Evolutionary conservation across 2,888 invertebrate genomes (phyloP), one percentile per base, ranked within the genome.

Genomic region (Asteroscopus sphinx): DNA sequence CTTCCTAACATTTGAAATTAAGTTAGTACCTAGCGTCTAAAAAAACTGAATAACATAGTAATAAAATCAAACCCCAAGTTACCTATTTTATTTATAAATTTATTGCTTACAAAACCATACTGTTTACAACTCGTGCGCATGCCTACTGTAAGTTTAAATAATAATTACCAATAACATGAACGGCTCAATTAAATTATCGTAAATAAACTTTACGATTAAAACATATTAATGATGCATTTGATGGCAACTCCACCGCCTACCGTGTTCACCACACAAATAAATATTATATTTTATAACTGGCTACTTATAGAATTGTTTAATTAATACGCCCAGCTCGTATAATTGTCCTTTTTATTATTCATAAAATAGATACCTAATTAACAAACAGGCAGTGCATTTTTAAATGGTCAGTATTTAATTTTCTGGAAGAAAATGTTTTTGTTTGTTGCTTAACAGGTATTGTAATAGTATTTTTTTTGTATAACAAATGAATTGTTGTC

Each of bases 301-400:
- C 67, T 74, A 70, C 70, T 65, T 70, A 70, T 55, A 73, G 52
- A 67, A 69, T 67, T 59, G 63, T 70, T 75, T 67, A 70, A 75
- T 74, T 73, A 73, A 51, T 49, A 33, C 16, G 12, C 30, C 15
- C 11, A 48, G 39, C 26, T 36, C 40, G 32, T 48, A 15, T 36
- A 55, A 47, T 41, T 56, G 26, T 9, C 21, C 7, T 46, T 61
- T 72, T 72, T 56, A 65, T 55, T 46, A 53, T 37, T 55, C 33
- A 68, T 64, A 42, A 60, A 57, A 45, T n/a, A n/a, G n/a, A n/a
- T 36, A 36, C 32, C 28, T 62, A 58, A 62, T 56, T 56, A 63
- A 16, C 49, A 53, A 53, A 42, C 26, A 60, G 16, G 15, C 48
- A 28, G 33, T 37, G 47, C 16, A 15, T 21, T 47, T 59, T 48